Percentiles rank a stretch among this genome's conserved stretches.
Conservation (phyloP, 2,888 invertebrate species). For the Salpingus planirostris region DNA sequence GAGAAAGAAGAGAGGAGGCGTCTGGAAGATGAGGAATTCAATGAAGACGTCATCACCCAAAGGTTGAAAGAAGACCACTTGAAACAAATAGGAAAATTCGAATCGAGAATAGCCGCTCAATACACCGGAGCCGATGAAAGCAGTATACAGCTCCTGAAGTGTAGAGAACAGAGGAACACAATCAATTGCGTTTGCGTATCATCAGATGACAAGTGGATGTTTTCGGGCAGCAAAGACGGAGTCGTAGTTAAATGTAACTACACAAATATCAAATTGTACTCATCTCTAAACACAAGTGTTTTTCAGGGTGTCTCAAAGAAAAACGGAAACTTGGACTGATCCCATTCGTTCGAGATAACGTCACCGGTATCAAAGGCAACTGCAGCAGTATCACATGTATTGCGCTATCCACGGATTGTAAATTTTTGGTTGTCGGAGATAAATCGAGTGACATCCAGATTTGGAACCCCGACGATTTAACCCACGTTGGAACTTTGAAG, state of each 20-base stretch:
- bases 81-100: slow-evolving; percentile 75
- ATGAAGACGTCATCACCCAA: slow-evolving; percentile 59
- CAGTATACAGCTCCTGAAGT: slow-evolving; percentile 49
- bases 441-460: slow-evolving; percentile 63
- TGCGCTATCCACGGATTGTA: slow-evolving; percentile 69
- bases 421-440: slow-evolving; percentile 71
- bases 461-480: slow-evolving; percentile 72
- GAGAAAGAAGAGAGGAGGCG: slow-evolving; percentile 67
- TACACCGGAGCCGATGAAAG: slow-evolving; percentile 43
- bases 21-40: slow-evolving; percentile 56
- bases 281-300: slow-evolving; percentile 4
- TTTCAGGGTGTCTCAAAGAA: slow-evolving; percentile 51
- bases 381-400: slow-evolving; percentile 50
- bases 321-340: slow-evolving; percentile 52
- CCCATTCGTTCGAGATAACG: too few species aligned
- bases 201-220: slow-evolving; percentile 61
- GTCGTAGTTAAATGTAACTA: slow-evolving; percentile 72
- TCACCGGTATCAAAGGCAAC: slow-evolving; percentile 29
- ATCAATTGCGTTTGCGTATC: slow-evolving; percentile 76
- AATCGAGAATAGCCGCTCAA: slow-evolving; percentile 62
- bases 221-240: slow-evolving; percentile 83
- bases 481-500: slow-evolving; percentile 68
- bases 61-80: slow-evolving; percentile 77
- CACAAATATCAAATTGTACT: neutral
- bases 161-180: slow-evolving; percentile 68